phyloP scores from a whole-genome alignment of 2,797 vertebrate species.

The Lemur catta region DNA sequence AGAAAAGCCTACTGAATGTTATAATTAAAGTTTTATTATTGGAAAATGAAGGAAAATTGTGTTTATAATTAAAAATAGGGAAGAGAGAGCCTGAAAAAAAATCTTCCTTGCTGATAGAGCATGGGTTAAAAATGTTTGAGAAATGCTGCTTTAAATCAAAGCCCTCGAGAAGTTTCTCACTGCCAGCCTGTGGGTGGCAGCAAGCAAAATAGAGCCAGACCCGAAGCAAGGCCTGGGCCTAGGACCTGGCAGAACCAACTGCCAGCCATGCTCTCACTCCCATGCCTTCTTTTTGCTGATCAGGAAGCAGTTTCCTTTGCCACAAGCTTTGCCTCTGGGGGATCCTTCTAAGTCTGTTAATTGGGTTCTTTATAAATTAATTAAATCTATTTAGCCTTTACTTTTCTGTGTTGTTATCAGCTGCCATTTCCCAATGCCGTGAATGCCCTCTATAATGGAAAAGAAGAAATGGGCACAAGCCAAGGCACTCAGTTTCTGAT shows the following conservation, averaged over 20 bases:
- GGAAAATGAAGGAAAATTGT: conserved; percentile 15
- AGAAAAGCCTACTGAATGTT: not conserved
- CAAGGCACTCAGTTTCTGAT: not conserved
- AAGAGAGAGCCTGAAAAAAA: not conserved
- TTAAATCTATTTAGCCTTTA: not conserved
- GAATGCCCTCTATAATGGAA: not conserved
- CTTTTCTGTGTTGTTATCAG: not conserved
- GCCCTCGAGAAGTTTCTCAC: not conserved
- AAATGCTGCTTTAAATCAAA: conserved; percentile 30
- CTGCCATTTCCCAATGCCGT: not conserved
- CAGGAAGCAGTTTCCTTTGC: not conserved
- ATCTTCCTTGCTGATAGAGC: not conserved
- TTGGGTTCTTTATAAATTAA: not conserved
- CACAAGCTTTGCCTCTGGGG: not conserved
- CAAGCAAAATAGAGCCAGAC: not conserved
- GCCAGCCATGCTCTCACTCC: not conserved
- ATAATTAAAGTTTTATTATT: not conserved
- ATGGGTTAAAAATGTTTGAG: not conserved
- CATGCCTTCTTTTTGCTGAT: not conserved
- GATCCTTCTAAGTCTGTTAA: not conserved
- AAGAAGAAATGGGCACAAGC: not conserved
- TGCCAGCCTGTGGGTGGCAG: not conserved
- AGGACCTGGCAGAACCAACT: not conserved
- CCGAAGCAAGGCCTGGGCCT: not conserved
- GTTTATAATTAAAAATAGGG: conserved; percentile 3